Evolutionary conservation across 2,888 invertebrate genomes (phyloP).

Genomic region (Pammene aurita): DNA sequence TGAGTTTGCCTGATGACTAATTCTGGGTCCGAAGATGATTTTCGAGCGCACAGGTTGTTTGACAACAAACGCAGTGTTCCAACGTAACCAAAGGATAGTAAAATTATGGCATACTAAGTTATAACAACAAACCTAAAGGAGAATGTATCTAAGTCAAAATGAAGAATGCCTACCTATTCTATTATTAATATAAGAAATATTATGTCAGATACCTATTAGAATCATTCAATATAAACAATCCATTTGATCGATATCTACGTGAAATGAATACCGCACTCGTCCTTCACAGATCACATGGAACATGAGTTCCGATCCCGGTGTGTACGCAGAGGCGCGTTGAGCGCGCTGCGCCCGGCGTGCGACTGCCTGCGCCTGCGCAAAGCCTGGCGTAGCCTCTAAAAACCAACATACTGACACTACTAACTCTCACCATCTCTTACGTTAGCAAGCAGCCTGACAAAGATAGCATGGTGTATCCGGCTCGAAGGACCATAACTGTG

Average conservation of each 20-base stretch:
- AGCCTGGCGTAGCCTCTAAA: conserved; percentile 10
- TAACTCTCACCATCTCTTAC: conserved; percentile 18
- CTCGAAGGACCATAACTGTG: conserved; percentile 21
- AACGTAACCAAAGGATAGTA: too few relatives aligned
- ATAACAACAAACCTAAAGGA: too few relatives aligned
- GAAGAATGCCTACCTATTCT: too few relatives aligned
- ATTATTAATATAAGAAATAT: too few relatives aligned
- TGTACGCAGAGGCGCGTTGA: conserved; percentile 37
- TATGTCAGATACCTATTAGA: not conserved
- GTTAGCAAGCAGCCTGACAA: not conserved
- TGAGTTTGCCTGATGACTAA: conserved; percentile 2
- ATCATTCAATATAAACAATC: conserved; percentile 12
- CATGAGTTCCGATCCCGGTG: conserved; percentile 11
- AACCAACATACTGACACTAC: conserved; percentile 6
- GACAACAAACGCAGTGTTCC: conserved; percentile 5
- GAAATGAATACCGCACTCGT: conserved; percentile 30
- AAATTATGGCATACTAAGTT: too few relatives aligned
- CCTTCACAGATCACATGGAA: conserved; percentile 33
- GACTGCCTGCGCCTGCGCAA: conserved; percentile 38
- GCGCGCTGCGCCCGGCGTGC: conserved; percentile 43
- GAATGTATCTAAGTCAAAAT: too few relatives aligned
- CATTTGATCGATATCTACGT: conserved; percentile 22
- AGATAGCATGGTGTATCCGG: conserved; percentile 22
- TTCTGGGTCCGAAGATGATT: not conserved
- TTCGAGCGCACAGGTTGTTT: conserved; percentile 15